Conservation (phyloP, 2,113 vertebrate genomes). For the Mus musculus region DNA sequence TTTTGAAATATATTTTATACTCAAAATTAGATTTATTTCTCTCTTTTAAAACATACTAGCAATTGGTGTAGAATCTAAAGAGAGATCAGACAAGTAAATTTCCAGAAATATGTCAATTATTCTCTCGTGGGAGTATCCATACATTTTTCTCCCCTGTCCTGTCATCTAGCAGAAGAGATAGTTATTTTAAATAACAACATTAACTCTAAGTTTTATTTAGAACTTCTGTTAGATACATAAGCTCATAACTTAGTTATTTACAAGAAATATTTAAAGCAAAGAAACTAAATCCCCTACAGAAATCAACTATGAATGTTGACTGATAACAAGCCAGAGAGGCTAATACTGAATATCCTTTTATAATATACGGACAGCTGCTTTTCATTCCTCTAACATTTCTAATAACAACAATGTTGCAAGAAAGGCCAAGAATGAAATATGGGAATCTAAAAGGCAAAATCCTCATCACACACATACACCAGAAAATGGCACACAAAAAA, state of each 20-base stretch:
- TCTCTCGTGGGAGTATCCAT: not conserved
- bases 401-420: not conserved
- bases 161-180: not conserved
- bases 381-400: not conserved
- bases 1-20: not conserved
- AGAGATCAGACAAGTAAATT: conserved; percentile 19
- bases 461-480: not conserved
- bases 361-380: not conserved
- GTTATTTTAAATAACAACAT: not conserved
- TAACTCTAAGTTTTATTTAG: conserved; percentile 6
- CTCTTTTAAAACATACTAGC: not conserved
- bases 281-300: not conserved
- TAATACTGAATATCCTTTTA: not conserved
- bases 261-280: not conserved
- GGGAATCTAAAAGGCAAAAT: conserved; percentile 35
- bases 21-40: not conserved
- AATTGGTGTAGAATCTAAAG: not conserved
- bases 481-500: conserved; percentile 8
- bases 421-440: conserved; percentile 24
- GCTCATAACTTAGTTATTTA: not conserved
- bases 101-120: not conserved
- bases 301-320: not conserved
- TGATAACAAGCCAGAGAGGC: not conserved
- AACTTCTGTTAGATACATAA: not conserved
- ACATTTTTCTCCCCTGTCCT: not conserved